A percentile compares a stretch with the other conserved stretches of the same genome.
phyloP scores from a whole-genome alignment of 2,113 vertebrate genomes.

The Odontesthes bonariensis region DNA sequence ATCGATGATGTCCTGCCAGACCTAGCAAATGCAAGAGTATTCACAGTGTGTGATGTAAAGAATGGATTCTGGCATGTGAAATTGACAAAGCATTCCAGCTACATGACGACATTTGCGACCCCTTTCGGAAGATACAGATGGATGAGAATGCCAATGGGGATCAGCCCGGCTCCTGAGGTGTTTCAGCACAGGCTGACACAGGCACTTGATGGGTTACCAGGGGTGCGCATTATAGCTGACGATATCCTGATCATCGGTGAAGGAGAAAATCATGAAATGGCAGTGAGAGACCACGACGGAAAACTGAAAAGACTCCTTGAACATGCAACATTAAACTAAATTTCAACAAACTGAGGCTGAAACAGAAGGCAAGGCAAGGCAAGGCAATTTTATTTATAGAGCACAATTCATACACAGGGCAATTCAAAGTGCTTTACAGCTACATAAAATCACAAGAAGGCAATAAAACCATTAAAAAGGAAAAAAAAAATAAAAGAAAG shows the following conservation, averaged over 20 bases:
- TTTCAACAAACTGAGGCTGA: too few species aligned
- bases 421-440: too few species aligned
- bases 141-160: conserved; percentile 37
- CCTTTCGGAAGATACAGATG: conserved; percentile 14
- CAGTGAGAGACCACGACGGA: not conserved
- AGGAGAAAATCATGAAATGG: conserved; percentile 10
- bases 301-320: too few species aligned
- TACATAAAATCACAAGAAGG: too few species aligned
- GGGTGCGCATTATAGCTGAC: not conserved
- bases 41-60: conserved; percentile 42
- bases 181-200: conserved; percentile 40
- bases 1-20: conserved; percentile 43
- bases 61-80: conserved; percentile 40
- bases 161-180: conserved; percentile 34
- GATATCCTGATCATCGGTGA: conserved; percentile 17
- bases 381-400: too few species aligned
- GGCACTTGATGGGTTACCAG: not conserved
- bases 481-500: too few species aligned
- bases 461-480: too few species aligned
- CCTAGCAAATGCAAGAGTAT: conserved; percentile 28
- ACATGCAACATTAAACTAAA: too few species aligned
- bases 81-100: conserved; percentile 43
- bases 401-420: too few species aligned
- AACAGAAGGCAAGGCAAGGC: too few species aligned
- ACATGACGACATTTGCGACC: conserved; percentile 33